These are phyloP conservation scores for Pogonomyrmex californicus DNA, from an alignment of 1,140 invertebrate species.

Conservation along the genomic window DNA sequence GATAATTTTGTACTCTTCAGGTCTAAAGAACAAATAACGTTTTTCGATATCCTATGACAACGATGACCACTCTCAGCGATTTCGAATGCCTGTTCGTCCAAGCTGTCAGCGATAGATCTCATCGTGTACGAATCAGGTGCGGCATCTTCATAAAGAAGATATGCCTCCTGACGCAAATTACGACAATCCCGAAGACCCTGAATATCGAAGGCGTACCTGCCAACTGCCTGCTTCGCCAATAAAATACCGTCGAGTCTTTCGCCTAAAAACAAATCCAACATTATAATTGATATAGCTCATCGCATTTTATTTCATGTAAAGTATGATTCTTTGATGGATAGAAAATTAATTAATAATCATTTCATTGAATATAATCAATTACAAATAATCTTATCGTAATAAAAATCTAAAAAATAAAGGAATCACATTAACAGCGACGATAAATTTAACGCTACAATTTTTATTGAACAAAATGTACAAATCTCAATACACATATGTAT, in stretches of 20 bases:
- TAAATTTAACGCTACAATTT: constrained; percentile 60
- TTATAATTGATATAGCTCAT: neutral
- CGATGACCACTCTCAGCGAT: constrained; percentile 64
- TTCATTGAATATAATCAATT: neutral
- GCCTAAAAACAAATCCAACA: constrained; percentile 84
- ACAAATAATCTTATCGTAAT: neutral
- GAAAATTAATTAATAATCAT: neutral
- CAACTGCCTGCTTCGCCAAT: constrained; percentile 85
- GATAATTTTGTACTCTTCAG: constrained; percentile 57
- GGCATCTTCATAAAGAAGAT: constrained; percentile 69
- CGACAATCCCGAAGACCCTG: constrained; percentile 86
- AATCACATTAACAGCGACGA: neutral
- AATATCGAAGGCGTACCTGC: constrained; percentile 88
- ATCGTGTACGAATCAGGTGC: neutral
- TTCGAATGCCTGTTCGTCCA: constrained; percentile 20
- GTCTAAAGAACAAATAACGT: constrained; percentile 75
- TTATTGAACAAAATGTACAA: constrained; percentile 74
- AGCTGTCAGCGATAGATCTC: neutral
- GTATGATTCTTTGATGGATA: neutral
- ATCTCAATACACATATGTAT: constrained; percentile 46
- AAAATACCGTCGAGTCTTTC: constrained; percentile 90
- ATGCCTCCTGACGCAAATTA: constrained; percentile 68
- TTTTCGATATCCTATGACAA: constrained; percentile 66
- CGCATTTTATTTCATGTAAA: neutral
- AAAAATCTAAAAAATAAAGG: neutral